Evolutionary conservation across 2,113 vertebrate genomes (phyloP).

Genomic region (Stictonetta naevosa): DNA sequence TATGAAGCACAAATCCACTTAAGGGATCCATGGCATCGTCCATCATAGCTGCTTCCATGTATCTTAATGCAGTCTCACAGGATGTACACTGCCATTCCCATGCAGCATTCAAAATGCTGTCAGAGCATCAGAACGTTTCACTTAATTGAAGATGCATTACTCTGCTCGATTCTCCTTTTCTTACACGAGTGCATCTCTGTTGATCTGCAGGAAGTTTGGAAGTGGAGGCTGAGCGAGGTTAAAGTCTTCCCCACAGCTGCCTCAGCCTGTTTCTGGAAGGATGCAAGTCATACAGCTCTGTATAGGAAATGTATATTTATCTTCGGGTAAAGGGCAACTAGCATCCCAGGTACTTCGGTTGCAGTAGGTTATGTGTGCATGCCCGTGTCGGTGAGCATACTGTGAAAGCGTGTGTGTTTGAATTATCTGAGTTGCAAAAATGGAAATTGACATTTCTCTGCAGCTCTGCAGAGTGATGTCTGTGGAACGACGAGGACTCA

Average conservation of each 20-base stretch:
- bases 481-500: not conserved
- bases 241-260: too few relatives aligned
- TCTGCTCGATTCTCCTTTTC: not conserved
- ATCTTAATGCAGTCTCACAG: not conserved
- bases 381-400: rapidly evolving
- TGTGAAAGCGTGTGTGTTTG: not conserved
- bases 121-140: not conserved
- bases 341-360: not conserved
- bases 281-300: not conserved
- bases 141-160: not conserved
- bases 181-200: not conserved
- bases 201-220: not conserved
- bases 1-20: not conserved
- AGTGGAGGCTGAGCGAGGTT: not conserved
- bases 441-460: not conserved
- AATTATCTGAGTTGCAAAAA: not conserved
- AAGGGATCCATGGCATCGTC: not conserved
- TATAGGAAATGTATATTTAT: not conserved
- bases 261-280: not conserved
- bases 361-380: not conserved
- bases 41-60: not conserved
- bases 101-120: not conserved
- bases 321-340: not conserved
- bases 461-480: not conserved
- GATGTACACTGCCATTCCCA: not conserved